These are phyloP conservation scores for Lasioglossum malachurum DNA, from an alignment of 2,888 invertebrate genomes.

Conservation along the genomic window DNA sequence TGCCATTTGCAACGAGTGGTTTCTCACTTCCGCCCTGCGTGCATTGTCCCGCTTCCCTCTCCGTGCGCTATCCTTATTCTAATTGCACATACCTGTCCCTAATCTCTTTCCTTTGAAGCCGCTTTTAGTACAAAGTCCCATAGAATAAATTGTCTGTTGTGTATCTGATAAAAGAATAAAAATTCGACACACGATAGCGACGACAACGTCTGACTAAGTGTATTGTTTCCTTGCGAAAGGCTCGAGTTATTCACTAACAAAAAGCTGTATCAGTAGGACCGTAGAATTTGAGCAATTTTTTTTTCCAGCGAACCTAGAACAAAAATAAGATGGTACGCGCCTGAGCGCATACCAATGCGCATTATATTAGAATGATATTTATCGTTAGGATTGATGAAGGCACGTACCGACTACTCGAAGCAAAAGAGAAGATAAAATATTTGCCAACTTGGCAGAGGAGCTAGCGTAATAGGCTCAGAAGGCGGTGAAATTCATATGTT, in stretches of 20 bases:
- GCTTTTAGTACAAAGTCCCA: constrained; percentile 13
- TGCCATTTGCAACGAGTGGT: constrained; percentile 79
- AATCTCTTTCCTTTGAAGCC: constrained; percentile 25
- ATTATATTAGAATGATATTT: constrained; percentile 21
- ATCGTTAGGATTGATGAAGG: not conserved
- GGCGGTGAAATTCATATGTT: constrained; percentile 4
- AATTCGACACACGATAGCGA: not conserved
- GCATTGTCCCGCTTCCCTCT: constrained; percentile 66
- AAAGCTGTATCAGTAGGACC: not conserved
- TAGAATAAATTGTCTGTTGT: not conserved
- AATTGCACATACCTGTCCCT: constrained; percentile 44
- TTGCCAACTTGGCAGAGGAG: constrained; percentile 4
- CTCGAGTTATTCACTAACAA: not conserved
- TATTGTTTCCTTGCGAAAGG: constrained; percentile 4
- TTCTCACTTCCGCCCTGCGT: constrained; percentile 75
- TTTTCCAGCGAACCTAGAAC: constrained; percentile 17
- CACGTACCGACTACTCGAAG: constrained; percentile 7
- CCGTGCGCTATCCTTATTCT: constrained; percentile 60
- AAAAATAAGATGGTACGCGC: constrained; percentile 6
- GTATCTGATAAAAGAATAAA: not conserved
- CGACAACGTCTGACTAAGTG: not conserved
- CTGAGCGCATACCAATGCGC: not conserved
- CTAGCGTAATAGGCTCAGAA: constrained; percentile 3
- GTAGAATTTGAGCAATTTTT: not conserved
- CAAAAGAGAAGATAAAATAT: constrained; percentile 10